Evolutionary conservation across 2,888 invertebrate species (phyloP), one percentile per base, ranked within the genome.

Genomic region (Drosophila parthenogenetica): DNA sequence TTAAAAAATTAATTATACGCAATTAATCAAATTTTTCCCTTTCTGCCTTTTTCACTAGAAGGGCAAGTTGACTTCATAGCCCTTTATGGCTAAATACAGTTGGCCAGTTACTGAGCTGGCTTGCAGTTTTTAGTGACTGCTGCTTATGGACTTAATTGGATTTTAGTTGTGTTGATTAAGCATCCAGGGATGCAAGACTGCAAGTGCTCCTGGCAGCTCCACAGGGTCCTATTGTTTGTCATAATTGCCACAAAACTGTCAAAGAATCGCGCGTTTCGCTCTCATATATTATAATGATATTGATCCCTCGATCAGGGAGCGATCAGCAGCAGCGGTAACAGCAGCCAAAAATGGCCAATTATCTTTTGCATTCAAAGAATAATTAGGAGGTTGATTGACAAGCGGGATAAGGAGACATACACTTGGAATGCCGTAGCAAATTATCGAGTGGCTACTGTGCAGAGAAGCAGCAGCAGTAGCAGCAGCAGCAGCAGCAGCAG

Each of bases 361-460:
- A 91, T 92, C 92, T 91, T 91, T 91, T 91, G 90, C 92, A 91
- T 92, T 91, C 90, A 89, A 83, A 90, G 91, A 92, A 91, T 91
- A 91, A 91, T 91, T 91, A 91, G 92, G 91, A 88, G 89, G 84
- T 90, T 92, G 91, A 91, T 91, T 91, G 91, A 91, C 91, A 91
- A 88, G 91, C 87, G 90, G 91, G 91, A 91, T 91, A 91, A 91
- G 92, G 87, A 89, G 91, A 92, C 92, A 91, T 91, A 91, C 91
- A 90, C 92, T 91, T 90, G 91, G 92, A 90, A 91, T 92, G 91
- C 92, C 89, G 86, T 87, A 91, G 91, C 91, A 91, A 91, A 92
- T 91, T 91, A 91, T 91, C 89, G 87, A 89, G 82, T 87, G 86
- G 91, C 90, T 90, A 90, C 90, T 87, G 91, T 86, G 83, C 72